A percentile compares a stretch with the other conserved stretches of the same genome.
These are phyloP conservation scores for Episyrphus balteatus DNA, from an alignment of 1,140 invertebrate genomes.

Conservation along the genomic window DNA sequence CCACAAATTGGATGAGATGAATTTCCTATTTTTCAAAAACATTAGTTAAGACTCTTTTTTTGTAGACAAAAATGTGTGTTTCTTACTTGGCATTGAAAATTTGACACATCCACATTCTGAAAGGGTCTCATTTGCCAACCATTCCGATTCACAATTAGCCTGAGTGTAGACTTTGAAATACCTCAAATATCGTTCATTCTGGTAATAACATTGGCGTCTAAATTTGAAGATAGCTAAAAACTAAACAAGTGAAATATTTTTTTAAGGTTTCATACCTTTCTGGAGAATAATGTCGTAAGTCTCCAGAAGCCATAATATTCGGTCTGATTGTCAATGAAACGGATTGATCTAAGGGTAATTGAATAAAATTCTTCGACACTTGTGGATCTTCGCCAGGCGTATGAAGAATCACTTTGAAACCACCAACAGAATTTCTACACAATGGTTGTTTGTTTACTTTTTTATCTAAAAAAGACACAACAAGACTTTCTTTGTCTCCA, in stretches of 20 bases:
- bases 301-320: slow-evolving; percentile 46
- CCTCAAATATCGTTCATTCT: slow-evolving; percentile 41
- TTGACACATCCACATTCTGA: slow-evolving; percentile 40
- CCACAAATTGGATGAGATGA: slow-evolving; percentile 37
- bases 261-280: slow-evolving; percentile 12
- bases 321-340: slow-evolving; percentile 44
- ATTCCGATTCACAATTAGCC: slow-evolving; percentile 52
- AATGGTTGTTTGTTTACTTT: slow-evolving; percentile 55
- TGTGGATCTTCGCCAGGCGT: slow-evolving; percentile 46
- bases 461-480: slow-evolving; percentile 45
- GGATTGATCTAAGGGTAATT: slow-evolving; percentile 43
- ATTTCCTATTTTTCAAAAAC: slow-evolving; percentile 29
- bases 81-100: slow-evolving; percentile 56
- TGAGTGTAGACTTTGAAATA: slow-evolving; percentile 30
- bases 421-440: slow-evolving; percentile 55
- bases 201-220: slow-evolving; percentile 48
- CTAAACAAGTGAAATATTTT: too few species aligned
- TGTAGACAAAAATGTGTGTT: slow-evolving; percentile 8
- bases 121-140: slow-evolving; percentile 49
- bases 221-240: slow-evolving; percentile 13
- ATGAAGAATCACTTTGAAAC: slow-evolving; percentile 53
- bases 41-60: too few species aligned
- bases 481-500: slow-evolving; percentile 47
- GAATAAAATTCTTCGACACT: slow-evolving; percentile 43
- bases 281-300: slow-evolving; percentile 43